Evolutionary conservation across 2,888 invertebrate species (phyloP), one percentile per base, ranked within the genome.

Genomic region (Orchestes rusci): DNA sequence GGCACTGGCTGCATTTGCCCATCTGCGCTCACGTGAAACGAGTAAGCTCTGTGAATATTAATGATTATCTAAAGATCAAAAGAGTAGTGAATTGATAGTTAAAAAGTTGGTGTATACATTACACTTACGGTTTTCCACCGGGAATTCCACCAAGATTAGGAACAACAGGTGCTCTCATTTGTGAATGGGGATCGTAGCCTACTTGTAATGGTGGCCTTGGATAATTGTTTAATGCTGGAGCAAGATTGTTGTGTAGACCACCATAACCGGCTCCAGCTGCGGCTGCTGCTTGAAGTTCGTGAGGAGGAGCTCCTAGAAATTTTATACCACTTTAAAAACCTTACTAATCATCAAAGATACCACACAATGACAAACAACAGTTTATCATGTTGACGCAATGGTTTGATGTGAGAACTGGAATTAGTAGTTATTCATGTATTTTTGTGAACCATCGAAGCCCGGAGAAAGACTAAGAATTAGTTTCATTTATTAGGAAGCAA

Each of bases 11-110:
- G 85, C 62, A 88, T 76, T 55, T 87, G 85, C 5, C 89, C 89
- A 58, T 90, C 90, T 59, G 80, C 82, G 63, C 86, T 89, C 67
- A 93, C 86, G 73, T 92, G 92, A 75, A 91, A 94, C 54, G 93
- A 92, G 70, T 95, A 95, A 16, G 94, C 91, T 39, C 87, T 86
- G 10, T 7, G 10, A 23, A 23, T n/a, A n/a, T n/a, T n/a, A n/a
- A n/a, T n/a, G n/a, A n/a, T n/a, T n/a, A n/a, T n/a, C n/a, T n/a
- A n/a, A n/a, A n/a, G n/a, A n/a, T n/a, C n/a, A n/a, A n/a, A n/a
- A n/a, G n/a, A n/a, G 19, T 17, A 13, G 4, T 1, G 18, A 35
- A 35, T 4, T 3, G 3, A 4, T 18, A 1, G 8, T 17, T 16
- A 3, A 10, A 2, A 35, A 18, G 7, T n/a, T 20, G 35, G 12